phyloP scores from a whole-genome alignment of 2,888 invertebrate genomes.

The Orgyia antiqua region DNA sequence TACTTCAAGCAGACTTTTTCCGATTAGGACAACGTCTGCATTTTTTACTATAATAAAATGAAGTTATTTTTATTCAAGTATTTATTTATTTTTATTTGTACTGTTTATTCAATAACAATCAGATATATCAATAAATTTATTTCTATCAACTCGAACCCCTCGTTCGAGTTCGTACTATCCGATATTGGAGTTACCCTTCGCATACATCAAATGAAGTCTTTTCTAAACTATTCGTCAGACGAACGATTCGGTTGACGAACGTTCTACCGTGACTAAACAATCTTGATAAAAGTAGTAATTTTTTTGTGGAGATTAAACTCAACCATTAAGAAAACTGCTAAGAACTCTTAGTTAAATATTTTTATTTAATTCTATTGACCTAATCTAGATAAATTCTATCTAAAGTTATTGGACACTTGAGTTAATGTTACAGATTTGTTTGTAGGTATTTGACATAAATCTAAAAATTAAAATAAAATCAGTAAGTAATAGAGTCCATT shows the following conservation, averaged over 20 bases:
- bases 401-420: no score
- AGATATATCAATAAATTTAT: slow-evolving; percentile 47
- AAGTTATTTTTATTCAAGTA: background rate
- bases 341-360: no score
- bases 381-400: no score
- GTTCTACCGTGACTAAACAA: slow-evolving; percentile 24
- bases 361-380: no score
- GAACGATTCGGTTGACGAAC: slow-evolving; percentile 60
- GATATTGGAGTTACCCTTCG: slow-evolving; percentile 58
- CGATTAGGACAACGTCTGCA: no score
- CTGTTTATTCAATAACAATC: slow-evolving; percentile 45
- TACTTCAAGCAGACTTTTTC: no score
- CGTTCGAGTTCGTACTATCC: slow-evolving; percentile 40
- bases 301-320: background rate
- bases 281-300: slow-evolving; percentile 24
- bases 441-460: no score
- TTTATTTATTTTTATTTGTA: slow-evolving; percentile 30
- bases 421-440: no score
- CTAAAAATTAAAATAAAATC: no score
- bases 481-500: no score
- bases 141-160: slow-evolving; percentile 42
- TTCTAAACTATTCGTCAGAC: slow-evolving; percentile 68
- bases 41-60: background rate
- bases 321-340: no score
- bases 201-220: slow-evolving; percentile 71